These are phyloP conservation scores for Amphipoea oculea DNA, from an alignment of 2,888 invertebrate genomes.

Conservation along the genomic window DNA sequence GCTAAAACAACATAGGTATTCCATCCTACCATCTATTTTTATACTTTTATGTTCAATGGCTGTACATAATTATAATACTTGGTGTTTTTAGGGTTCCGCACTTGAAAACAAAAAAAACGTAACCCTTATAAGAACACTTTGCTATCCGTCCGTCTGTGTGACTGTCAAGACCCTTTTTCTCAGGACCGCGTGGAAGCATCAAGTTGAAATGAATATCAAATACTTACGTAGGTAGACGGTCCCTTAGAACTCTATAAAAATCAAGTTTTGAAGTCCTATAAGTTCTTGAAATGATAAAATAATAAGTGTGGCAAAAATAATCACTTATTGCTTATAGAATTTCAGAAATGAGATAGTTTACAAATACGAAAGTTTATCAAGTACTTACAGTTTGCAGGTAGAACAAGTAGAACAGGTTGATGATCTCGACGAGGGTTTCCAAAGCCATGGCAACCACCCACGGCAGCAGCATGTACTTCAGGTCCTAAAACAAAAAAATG, in stretches of 20 bases:
- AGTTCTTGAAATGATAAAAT: not conserved
- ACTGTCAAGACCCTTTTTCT: not conserved
- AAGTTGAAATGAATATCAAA: not conserved
- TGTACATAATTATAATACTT: not conserved
- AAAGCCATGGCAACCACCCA: slow-evolving; percentile 93
- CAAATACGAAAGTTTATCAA: not conserved
- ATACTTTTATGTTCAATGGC: not conserved
- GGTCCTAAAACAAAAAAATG: slow-evolving; percentile 91
- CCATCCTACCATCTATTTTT: not conserved
- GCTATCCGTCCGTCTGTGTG: not conserved
- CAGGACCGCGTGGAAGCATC: not conserved
- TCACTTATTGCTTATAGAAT: not conserved
- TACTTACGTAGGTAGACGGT: not conserved
- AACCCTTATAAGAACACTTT: not conserved
- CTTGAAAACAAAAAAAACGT: not conserved
- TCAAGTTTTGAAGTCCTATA: not conserved
- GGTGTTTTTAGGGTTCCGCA: not conserved
- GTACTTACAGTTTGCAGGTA: slow-evolving; percentile 91
- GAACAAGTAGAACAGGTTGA: slow-evolving; percentile 92
- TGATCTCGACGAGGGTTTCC: slow-evolving; percentile 92
- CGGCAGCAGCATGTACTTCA: slow-evolving; percentile 92
- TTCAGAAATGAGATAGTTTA: not conserved
- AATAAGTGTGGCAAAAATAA: not conserved
- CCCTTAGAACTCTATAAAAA: not conserved
- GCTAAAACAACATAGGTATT: not conserved